Percentiles rank a stretch among this genome's conserved stretches.
Evolutionary conservation across 1,140 invertebrate genomes (phyloP).

Genomic region (Drosophila repletoides): DNA sequence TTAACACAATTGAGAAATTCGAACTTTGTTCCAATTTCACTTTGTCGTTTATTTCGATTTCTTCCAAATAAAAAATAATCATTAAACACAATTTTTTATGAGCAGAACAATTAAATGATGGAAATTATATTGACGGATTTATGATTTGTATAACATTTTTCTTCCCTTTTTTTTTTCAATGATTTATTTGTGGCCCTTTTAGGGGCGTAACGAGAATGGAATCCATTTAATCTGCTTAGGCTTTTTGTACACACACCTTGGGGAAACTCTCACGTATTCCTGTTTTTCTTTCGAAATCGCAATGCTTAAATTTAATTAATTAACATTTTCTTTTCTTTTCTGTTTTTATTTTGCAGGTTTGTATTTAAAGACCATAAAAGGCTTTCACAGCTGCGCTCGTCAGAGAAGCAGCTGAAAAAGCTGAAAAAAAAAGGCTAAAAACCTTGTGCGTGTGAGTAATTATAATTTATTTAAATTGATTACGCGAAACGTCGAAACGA

Average conservation of each 20-base stretch:
- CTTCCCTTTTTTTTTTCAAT: not conserved
- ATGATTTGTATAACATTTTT: constrained; percentile 6
- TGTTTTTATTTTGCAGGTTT: constrained; percentile 56
- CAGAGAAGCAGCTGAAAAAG: not conserved
- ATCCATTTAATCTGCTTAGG: not conserved
- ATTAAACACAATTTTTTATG: constrained; percentile 13
- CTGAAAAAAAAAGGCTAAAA: constrained; percentile 1
- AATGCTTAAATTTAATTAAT: constrained; percentile 17
- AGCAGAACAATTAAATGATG: constrained; percentile 14
- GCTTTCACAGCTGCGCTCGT: constrained; percentile 17
- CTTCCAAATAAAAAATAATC: constrained; percentile 37
- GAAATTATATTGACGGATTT: constrained; percentile 14
- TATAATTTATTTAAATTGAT: constrained; percentile 79
- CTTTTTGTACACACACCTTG: not conserved
- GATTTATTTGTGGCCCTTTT: not conserved
- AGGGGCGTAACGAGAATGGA: not conserved
- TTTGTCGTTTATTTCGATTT: constrained; percentile 41
- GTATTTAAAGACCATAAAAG: constrained; percentile 25
- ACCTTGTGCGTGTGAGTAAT: constrained; percentile 61
- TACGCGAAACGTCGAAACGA: constrained; percentile 46
- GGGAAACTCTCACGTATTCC: not conserved
- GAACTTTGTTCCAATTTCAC: constrained; percentile 75
- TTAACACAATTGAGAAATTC: too few relatives aligned
- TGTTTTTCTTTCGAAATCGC: not conserved
- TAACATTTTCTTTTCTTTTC: constrained; percentile 24